Base-by-base conservation (phyloP, 1,140 invertebrate species). In the Danaus plexippus region DNA sequence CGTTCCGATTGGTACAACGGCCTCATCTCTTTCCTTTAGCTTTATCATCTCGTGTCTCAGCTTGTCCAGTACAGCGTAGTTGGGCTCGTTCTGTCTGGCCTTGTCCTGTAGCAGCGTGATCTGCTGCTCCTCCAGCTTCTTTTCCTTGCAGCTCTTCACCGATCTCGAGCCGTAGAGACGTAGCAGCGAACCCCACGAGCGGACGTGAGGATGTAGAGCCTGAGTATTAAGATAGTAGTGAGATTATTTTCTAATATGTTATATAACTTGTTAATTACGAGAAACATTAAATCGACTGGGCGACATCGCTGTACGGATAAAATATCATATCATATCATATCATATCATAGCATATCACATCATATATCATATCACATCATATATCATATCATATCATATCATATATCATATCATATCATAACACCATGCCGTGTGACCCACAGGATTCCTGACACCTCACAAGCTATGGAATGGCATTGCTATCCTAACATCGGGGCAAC, bases 111-210 rank as follows among this genome's bases (percentile, higher is more conserved):
- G 87, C 44, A 96, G 89, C 1, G 96, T 98, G 43, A 98, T 97
- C 88, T 97, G 94, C 84, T 98, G 95, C 78, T 98, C 96, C 69
- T 97, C 93, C 69, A 95, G 90, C 88, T 98, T 98, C 81, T 97
- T 97, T 73, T 98, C 96, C 79, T 96, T 96, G 63, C 97, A 93
- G 57, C 92, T 95, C 79, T 97, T 97, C 6, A 97, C 94, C 7
- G 96, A 97, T 22, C 94, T 91, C 66, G 95, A 97, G 45, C 97
- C 97, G 84, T 99, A 99, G 13, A 99, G 89, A 9, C 96, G 90
- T 8, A 99, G 81, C 22, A 99, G 88, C 0, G 96, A 97, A 43
- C 97, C 97, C 96, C 97, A 98, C n/a, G 93, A 96, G 9, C 90
- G 92, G 43, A 98, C 95, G 75, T 98, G 95, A 1, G 97, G 96